Conservation (phyloP, 2,113 vertebrate genomes). For the Grus americana region DNA sequence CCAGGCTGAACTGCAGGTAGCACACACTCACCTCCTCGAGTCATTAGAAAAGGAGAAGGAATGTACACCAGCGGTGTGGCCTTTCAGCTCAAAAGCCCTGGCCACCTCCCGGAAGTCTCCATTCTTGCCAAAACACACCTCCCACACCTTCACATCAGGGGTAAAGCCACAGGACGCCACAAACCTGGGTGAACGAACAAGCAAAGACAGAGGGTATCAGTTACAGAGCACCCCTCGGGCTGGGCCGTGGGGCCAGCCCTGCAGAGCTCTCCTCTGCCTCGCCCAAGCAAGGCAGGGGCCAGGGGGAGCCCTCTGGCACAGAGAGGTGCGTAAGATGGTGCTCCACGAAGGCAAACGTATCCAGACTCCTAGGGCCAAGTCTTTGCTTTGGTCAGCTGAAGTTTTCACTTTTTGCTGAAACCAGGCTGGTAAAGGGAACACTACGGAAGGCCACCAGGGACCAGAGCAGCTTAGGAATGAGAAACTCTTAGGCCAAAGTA, state of each 20-base stretch:
- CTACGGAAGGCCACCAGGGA: neutral
- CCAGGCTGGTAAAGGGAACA: neutral
- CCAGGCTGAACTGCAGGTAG: accelerated
- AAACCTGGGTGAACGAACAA: constrained; percentile 77
- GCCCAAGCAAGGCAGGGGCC: neutral
- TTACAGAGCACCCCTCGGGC: neutral
- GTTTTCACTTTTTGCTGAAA: neutral
- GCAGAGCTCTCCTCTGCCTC: neutral
- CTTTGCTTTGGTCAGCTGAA: neutral
- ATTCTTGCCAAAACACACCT: constrained; percentile 88
- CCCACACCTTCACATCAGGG: constrained; percentile 96
- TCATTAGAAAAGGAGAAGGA: constrained; percentile 92
- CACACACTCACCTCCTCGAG: constrained; percentile 80
- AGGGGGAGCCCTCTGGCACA: accelerated
- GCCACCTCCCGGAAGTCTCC: constrained; percentile 90
- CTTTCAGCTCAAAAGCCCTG: constrained; percentile 93
- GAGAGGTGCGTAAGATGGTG: accelerated
- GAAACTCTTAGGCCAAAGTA: neutral
- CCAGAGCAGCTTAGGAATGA: neutral
- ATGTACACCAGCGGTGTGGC: constrained; percentile 86
- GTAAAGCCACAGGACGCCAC: constrained; percentile 95
- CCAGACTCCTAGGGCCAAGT: accelerated
- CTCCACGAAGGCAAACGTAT: neutral
- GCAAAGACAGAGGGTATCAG: neutral
- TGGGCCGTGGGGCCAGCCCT: neutral